Conservation (phyloP, 2,888 invertebrate species). For the Tanytarsus gracilentus region DNA sequence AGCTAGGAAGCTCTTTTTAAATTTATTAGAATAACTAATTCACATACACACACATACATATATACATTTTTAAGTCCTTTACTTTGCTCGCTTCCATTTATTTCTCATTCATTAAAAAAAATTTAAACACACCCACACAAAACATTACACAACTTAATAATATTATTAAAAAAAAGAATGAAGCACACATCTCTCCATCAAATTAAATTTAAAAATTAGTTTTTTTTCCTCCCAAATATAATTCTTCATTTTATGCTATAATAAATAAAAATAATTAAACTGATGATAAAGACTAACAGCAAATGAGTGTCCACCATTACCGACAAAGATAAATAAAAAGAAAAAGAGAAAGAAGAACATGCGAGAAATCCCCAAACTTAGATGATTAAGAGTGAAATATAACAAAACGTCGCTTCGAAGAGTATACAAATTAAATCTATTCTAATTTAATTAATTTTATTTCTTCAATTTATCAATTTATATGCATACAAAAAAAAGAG, state of each 20-base stretch:
- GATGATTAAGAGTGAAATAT: background rate
- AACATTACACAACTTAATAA: too few relatives aligned
- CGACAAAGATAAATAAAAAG: too few relatives aligned
- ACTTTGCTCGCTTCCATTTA: background rate
- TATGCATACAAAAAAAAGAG: background rate
- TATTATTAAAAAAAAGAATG: too few relatives aligned
- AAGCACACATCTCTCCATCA: too few relatives aligned
- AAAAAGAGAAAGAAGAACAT: background rate
- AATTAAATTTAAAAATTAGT: too few relatives aligned
- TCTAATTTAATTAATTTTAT: background rate
- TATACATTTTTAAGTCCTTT: background rate
- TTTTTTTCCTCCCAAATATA: too few relatives aligned
- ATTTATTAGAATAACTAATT: background rate
- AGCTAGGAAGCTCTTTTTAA: background rate
- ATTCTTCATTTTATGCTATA: too few relatives aligned
- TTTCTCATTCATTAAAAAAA: background rate
- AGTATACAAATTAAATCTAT: background rate
- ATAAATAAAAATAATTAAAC: too few relatives aligned
- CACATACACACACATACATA: background rate
- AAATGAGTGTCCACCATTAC: too few relatives aligned
- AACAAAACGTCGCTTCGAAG: conserved; percentile 14
- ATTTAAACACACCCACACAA: too few relatives aligned
- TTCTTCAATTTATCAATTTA: background rate
- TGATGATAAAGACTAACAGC: too few relatives aligned
- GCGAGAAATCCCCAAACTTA: too few relatives aligned